Base-by-base conservation (phyloP, 1,140 invertebrate genomes). In the Euura saliciscinereae region DNA sequence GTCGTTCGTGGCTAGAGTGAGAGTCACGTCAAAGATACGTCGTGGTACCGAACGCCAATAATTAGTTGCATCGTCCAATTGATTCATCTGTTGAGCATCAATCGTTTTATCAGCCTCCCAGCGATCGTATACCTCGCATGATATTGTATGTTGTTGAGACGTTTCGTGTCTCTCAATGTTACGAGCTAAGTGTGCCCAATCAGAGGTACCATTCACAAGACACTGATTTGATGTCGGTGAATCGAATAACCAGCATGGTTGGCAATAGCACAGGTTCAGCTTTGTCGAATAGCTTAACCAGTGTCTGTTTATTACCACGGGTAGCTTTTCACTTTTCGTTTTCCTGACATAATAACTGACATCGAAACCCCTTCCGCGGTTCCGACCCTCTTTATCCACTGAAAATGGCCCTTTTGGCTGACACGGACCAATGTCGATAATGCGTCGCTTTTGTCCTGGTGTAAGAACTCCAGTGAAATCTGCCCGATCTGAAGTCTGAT, bases 91-190 rank as follows among this genome's bases (percentile, higher is more conserved):
- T 51, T 51, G 46, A 51, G 46, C 46, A 51, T 51, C 46, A 68
- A 81, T 75, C 71, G 74, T 76, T 68, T 73, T 51, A 68, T 77
- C 77, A 69, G 73, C 75, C 74, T 74, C 69, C 79, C 79, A 79
- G 66, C 75, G 65, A 70, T 80, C 79, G 69, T 76, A 79, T 68
- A 75, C 66, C 66, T 74, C 73, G 69, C 75, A 81, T 65, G 79
- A 75, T 71, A 79, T 68, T 43, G 71, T 46, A 78, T 82, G 77
- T 65, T 67, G 28, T 7, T 70, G 46, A 1, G 75, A 71, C 5
- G 66, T 69, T 71, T 74, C 75, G 70, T 75, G 75, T 6, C 7
- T 42, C 13, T 72, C 51, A 43, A 76, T 76, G 74, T 75, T 76
- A 7, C 76, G 51, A 8, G 66, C 13, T 13, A 78, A 70, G 43